phyloP scores from a whole-genome alignment of 1,140 invertebrate genomes.

The Leucophenga varia region DNA sequence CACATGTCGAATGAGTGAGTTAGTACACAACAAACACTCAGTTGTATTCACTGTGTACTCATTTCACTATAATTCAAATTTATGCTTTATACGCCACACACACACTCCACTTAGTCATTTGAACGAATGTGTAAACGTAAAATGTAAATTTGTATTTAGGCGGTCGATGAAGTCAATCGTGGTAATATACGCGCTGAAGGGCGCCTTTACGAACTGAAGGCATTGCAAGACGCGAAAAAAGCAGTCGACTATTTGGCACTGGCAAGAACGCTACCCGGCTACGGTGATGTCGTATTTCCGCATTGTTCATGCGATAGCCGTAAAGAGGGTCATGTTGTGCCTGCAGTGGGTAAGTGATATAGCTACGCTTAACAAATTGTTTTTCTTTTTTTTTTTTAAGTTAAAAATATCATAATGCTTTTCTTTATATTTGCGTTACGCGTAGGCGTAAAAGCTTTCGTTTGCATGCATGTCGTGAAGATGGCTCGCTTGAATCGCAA shows the following conservation, averaged over 20 bases:
- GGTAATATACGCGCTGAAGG: conserved; percentile 88
- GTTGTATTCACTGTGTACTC: too few relatives aligned
- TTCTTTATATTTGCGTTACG: background rate
- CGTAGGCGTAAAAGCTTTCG: conserved; percentile 68
- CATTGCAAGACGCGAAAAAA: conserved; percentile 85
- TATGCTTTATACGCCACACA: too few relatives aligned
- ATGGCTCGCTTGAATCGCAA: conserved; percentile 81
- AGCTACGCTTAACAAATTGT: too few relatives aligned
- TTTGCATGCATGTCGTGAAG: conserved; percentile 84
- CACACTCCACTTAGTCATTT: too few relatives aligned
- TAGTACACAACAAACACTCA: too few relatives aligned
- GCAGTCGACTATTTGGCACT: conserved; percentile 87
- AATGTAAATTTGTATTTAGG: too few relatives aligned
- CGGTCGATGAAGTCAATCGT: conserved; percentile 93
- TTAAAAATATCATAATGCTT: too few relatives aligned
- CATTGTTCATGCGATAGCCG: conserved; percentile 93
- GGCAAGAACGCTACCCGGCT: conserved; percentile 83
- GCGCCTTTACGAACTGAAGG: conserved; percentile 91
- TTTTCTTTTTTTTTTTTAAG: too few relatives aligned
- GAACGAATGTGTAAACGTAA: too few relatives aligned
- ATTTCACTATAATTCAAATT: too few relatives aligned
- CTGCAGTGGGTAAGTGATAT: conserved; percentile 65
- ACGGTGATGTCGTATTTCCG: conserved; percentile 90
- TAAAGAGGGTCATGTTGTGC: conserved; percentile 88
- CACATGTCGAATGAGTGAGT: too few relatives aligned